phyloP scores from a whole-genome alignment of 2,113 vertebrate genomes.

The Epinephelus fuscoguttatus region DNA sequence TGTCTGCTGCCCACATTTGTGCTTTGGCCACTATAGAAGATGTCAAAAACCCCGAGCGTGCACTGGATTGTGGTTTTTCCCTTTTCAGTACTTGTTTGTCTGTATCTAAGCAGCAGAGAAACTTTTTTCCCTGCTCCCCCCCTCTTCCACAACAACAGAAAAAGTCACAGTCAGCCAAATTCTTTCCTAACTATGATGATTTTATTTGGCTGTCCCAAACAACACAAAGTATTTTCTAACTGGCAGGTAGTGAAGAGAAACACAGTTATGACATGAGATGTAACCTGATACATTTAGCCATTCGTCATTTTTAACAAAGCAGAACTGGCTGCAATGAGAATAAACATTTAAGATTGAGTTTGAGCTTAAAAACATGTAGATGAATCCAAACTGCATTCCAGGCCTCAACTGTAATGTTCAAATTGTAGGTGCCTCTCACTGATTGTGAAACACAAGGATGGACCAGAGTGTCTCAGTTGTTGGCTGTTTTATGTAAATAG shows the following conservation, averaged over 20 bases:
- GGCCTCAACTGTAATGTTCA: slow-evolving; percentile 26
- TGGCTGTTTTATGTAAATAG: slow-evolving; percentile 32
- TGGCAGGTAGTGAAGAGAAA: slow-evolving; percentile 27
- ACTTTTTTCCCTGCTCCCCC: neutral
- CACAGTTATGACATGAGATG: slow-evolving; percentile 55
- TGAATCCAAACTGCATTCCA: slow-evolving; percentile 33
- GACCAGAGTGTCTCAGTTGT: slow-evolving; percentile 13
- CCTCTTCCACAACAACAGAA: slow-evolving; percentile 33
- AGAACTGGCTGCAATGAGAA: slow-evolving; percentile 63
- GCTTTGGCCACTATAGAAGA: slow-evolving; percentile 29
- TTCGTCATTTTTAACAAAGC: slow-evolving; percentile 66
- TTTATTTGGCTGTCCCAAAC: slow-evolving; percentile 69
- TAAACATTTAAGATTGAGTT: slow-evolving; percentile 60
- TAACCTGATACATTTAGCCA: slow-evolving; percentile 59
- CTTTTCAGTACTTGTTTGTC: slow-evolving; percentile 18
- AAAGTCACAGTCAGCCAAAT: slow-evolving; percentile 39
- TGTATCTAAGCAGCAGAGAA: slow-evolving; percentile 31
- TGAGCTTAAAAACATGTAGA: slow-evolving; percentile 57
- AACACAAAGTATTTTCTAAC: slow-evolving; percentile 56
- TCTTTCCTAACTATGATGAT: slow-evolving; percentile 41
- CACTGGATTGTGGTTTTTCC: slow-evolving; percentile 14
- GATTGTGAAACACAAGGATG: slow-evolving; percentile 30
- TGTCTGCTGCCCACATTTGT: slow-evolving; percentile 32
- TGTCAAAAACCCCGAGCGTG: slow-evolving; percentile 39
- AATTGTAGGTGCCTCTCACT: slow-evolving; percentile 34